These are phyloP conservation scores for Parnassius mnemosyne DNA, from an alignment of 2,888 invertebrate species.

Conservation along the genomic window DNA sequence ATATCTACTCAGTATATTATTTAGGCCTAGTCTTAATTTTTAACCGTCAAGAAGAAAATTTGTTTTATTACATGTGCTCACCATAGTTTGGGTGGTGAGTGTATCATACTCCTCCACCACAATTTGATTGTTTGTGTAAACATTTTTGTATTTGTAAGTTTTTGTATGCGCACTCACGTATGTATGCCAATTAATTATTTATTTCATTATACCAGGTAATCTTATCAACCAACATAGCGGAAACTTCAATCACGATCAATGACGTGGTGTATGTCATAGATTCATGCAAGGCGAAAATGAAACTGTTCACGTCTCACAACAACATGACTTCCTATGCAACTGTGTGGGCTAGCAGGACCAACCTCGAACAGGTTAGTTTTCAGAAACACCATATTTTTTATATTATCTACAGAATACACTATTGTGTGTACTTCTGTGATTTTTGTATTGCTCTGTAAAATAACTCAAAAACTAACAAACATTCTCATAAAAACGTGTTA, in stretches of 20 bases:
- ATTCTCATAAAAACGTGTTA: no score
- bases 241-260: constrained; percentile 98
- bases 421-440: no score
- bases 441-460: no score
- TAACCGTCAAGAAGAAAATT: not conserved
- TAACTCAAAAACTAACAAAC: no score
- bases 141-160: no score
- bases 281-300: constrained; percentile 98
- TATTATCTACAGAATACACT: no score
- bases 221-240: constrained; percentile 98
- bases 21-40: no score
- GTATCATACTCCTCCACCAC: not conserved
- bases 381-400: no score
- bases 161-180: no score
- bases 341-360: constrained; percentile 96
- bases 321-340: constrained; percentile 99
- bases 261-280: constrained; percentile 99
- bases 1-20: no score
- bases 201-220: constrained; percentile 84
- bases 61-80: not conserved
- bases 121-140: no score
- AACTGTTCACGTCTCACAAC: constrained; percentile 98
- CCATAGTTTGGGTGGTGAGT: not conserved
- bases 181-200: no score
- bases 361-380: constrained; percentile 88